These are phyloP conservation scores for Picus viridis DNA, from an alignment of 2,797 vertebrate genomes.

Conservation along the genomic window DNA sequence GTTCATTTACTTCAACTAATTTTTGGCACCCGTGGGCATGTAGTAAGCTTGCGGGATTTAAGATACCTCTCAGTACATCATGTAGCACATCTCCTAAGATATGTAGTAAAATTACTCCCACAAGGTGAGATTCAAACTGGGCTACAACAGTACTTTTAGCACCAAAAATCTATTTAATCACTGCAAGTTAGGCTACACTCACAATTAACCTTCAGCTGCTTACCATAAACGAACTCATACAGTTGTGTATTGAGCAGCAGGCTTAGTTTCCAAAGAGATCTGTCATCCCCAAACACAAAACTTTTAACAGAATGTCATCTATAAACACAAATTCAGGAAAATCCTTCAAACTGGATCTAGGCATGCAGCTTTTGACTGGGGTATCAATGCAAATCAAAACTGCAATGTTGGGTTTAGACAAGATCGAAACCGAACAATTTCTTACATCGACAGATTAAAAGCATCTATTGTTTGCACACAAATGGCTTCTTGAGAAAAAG, in stretches of 20 bases:
- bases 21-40: fast-evolving
- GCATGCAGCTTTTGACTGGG: neutral
- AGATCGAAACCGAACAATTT: neutral
- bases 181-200: neutral
- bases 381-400: neutral
- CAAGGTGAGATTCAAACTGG: neutral
- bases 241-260: neutral
- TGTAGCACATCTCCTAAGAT: too few relatives aligned
- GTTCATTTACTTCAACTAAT: neutral
- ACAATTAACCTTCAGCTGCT: neutral
- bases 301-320: neutral
- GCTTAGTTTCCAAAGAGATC: neutral
- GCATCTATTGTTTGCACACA: neutral
- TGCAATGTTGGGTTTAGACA: neutral
- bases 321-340: neutral
- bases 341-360: neutral
- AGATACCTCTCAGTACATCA: neutral
- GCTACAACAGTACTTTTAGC: neutral
- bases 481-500: neutral
- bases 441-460: neutral
- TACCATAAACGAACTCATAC: neutral
- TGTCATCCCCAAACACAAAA: neutral
- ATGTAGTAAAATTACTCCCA: neutral
- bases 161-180: neutral
- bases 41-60: fast-evolving